Evolutionary conservation across 2,888 invertebrate species (phyloP).

Genomic region (Diarsia rubi): DNA sequence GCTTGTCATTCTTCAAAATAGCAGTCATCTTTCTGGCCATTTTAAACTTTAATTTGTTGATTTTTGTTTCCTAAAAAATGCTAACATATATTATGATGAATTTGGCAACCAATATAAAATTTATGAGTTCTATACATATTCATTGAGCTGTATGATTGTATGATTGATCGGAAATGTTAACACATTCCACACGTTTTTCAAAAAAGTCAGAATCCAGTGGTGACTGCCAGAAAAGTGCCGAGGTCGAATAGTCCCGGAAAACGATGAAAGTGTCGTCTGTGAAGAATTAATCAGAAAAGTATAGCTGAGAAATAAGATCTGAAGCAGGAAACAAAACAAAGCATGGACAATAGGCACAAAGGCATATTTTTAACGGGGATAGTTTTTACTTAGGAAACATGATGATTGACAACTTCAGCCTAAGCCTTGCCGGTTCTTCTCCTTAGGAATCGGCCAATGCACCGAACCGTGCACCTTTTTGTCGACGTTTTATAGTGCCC

Average conservation of each 20-base stretch:
- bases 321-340: background rate
- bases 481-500: no score
- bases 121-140: background rate
- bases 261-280: no score
- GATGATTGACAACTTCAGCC: no score
- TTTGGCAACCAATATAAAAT: background rate
- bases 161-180: background rate
- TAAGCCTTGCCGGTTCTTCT: no score
- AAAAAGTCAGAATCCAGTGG: background rate
- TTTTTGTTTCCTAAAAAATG: slow-evolving; percentile 12
- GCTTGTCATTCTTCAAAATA: slow-evolving; percentile 51
- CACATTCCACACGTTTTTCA: background rate
- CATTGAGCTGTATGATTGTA: background rate
- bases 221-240: background rate
- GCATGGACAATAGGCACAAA: background rate
- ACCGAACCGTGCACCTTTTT: no score
- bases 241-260: background rate
- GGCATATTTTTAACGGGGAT: background rate
- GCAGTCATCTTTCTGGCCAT: slow-evolving; percentile 10
- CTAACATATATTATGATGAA: background rate
- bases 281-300: background rate
- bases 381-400: background rate
- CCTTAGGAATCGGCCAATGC: no score
- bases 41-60: slow-evolving; percentile 12
- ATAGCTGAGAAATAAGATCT: background rate